Evolutionary conservation across 2,888 invertebrate species (phyloP), one percentile per base, ranked within the genome.

Genomic region (Listrodromus nycthemerus): DNA sequence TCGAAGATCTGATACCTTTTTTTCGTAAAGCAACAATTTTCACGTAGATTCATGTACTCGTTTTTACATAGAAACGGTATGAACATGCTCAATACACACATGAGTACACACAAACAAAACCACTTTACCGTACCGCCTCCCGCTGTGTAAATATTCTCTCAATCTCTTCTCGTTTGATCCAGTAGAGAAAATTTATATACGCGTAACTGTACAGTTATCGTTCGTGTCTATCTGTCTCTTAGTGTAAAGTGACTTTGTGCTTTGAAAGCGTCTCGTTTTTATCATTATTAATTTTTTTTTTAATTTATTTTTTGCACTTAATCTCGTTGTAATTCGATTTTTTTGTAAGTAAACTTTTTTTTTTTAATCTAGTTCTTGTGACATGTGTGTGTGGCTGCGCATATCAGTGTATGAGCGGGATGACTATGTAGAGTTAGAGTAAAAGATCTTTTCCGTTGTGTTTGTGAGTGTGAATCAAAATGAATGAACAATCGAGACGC

Each of bases 11-110:
- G 13, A 24, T 4, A 67, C 21, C 48, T 61, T 58, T 41, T 55
- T 73, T 76, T 65, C 55, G 48, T 61, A 37, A 76, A 52, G 66
- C 58, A 69, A 75, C 19, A 71, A 70, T 61, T 75, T 69, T 58
- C 50, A 76, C 80, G 76, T 82, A 83, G 84, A 33, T 83, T 66
- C 70, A 80, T 83, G 78, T 80, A 82, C 8, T 55, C 8, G 19
- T 66, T 80, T 63, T 77, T 45, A 21, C 33, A 76, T 19, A 69
- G 33, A 50, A 33, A 77, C 37, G 48, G 48, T 45, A 82, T 66
- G 48, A 45, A 76, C 45, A 82, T 33, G 52, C 41, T 27, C 48
- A 52, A 52, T 45, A 24, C 67, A 73, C 55, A 19, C 41, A 63
- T 1, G 70, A 19, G 30, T 41, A 74, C 66, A 55, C 66, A 21